phyloP scores from a whole-genome alignment of 2,113 vertebrate genomes.

The Poeciliopsis occidentalis region DNA sequence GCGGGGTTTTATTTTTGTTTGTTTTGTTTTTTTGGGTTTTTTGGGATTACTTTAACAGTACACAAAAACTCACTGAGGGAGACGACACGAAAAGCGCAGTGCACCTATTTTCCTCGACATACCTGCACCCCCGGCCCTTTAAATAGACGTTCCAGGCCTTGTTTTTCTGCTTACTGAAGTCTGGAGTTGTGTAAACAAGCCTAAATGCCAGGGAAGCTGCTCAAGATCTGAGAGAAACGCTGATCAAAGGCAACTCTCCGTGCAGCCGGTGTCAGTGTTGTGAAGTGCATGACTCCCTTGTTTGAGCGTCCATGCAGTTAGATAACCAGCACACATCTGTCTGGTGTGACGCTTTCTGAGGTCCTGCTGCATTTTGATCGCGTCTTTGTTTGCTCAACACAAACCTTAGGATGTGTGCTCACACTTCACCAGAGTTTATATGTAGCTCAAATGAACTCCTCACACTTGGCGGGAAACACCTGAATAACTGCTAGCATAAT shows the following conservation, averaged over 20 bases:
- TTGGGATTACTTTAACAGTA: not conserved
- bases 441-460: conserved; percentile 20
- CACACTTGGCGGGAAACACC: not conserved
- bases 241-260: conserved; percentile 76
- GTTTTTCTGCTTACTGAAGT: conserved; percentile 40
- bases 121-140: not conserved
- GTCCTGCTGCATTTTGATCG: conserved; percentile 49
- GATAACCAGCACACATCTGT: conserved; percentile 67
- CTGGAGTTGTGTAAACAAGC: conserved; percentile 70
- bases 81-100: conserved; percentile 1
- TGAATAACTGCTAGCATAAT: conserved; percentile 6
- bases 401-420: conserved; percentile 34
- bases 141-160: conserved; percentile 45
- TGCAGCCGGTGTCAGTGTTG: conserved; percentile 57
- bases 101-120: conserved; percentile 14
- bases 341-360: conserved; percentile 58
- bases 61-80: not conserved
- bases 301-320: conserved; percentile 37
- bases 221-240: conserved; percentile 67
- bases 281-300: conserved; percentile 26
- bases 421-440: conserved; percentile 51
- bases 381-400: conserved; percentile 71
- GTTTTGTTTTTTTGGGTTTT: too few species aligned
- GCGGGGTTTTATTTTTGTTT: not conserved
- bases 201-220: conserved; percentile 68